These are phyloP conservation scores for Noctua pronuba DNA, from an alignment of 2,888 invertebrate species.

Conservation along the genomic window DNA sequence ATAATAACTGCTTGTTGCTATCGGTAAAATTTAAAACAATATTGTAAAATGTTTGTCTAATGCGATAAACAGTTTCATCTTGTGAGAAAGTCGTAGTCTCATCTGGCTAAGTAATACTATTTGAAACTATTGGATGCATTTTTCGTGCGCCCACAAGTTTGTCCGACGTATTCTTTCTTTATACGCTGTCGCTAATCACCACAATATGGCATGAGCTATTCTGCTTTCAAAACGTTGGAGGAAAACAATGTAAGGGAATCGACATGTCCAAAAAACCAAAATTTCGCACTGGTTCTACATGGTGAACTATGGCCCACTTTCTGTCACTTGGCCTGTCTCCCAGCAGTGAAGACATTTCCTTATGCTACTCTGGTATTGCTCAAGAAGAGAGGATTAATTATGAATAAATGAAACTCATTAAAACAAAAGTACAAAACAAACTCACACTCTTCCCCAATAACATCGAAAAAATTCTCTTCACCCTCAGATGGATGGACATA, in stretches of 20 bases:
- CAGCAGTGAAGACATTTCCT: neutral
- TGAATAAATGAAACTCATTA: no score
- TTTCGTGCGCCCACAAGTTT: neutral
- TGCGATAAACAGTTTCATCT: neutral
- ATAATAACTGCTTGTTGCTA: neutral
- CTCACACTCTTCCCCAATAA: neutral
- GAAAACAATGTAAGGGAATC: neutral
- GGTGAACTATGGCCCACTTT: neutral
- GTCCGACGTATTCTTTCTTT: neutral
- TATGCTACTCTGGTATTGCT: neutral
- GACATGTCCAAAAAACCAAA: neutral
- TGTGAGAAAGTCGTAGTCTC: neutral
- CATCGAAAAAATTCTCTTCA: neutral
- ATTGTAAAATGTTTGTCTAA: neutral
- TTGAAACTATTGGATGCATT: neutral
- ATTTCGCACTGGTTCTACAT: neutral
- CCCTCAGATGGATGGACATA: slow-evolving; percentile 96
- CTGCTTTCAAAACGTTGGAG: neutral
- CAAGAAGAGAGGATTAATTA: neutral
- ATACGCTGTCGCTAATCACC: neutral
- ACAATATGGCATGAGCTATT: neutral
- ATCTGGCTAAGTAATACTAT: neutral
- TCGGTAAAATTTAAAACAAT: neutral
- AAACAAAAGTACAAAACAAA: neutral
- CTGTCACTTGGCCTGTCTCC: neutral